Base-by-base conservation (phyloP, 2,888 invertebrate species). In the Salticus scenicus region DNA sequence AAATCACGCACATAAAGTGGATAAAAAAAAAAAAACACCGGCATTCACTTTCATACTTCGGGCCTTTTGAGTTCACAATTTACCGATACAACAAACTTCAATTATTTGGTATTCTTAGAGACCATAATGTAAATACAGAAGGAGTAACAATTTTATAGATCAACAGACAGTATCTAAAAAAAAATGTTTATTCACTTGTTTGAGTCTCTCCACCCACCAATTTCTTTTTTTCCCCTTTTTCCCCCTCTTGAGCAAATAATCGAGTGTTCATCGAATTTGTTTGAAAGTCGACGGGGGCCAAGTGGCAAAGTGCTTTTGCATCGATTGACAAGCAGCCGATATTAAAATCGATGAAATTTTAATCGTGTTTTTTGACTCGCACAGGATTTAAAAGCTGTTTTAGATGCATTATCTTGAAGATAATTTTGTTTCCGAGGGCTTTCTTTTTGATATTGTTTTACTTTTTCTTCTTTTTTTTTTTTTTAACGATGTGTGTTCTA, bases 301-400 rank as follows among this genome's bases (percentile, higher is more conserved):
- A n/a, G n/a, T n/a, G 30, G 17, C 66, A 66, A 78, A 73, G 80
- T 80, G 67, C 67, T 77, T 47, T 69, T 37, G 17, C 66, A 77
- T 76, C 77, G 77, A 77, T 73, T 66, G 67, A 51, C 14, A 74
- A 30, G 8, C 31, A 14, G 37, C 69, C 64, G 77, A 83, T 66
- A 72, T 77, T 57, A 67, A 77, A 83, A 83, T 83, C 83, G 77
- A 83, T 83, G 73, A 63, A 76, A 77, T 72, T 71, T 83, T 83
- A 77, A 83, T 83, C 76, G 82, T 64, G 7, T 57, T 57, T 57
- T 57, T 20, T 57, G 17, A 24, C 24, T 57, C 20, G 20, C 57
- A 24, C 20, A 17, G 57, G 57, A 57, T 24, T 57, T 47, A 12
- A 7, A 57, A 7, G 47, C 17, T 17, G 47, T 47, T 47, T 47